phyloP scores from a whole-genome alignment of 2,113 vertebrate species.

The Stictonetta naevosa region DNA sequence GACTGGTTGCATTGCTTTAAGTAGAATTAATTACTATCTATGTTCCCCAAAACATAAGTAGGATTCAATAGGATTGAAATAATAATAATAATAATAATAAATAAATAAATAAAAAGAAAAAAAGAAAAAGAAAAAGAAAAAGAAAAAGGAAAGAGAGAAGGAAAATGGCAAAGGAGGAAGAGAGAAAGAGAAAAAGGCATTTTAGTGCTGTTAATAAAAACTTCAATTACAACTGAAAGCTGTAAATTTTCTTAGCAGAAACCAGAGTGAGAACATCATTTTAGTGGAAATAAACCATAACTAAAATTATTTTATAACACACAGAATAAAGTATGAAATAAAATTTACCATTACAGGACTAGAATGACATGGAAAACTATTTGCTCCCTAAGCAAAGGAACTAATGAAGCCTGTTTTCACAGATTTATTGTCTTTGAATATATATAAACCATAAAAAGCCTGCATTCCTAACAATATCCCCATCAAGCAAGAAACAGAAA shows the following conservation, averaged over 20 bases:
- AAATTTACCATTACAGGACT: not conserved
- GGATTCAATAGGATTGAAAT: not conserved
- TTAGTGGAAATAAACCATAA: not conserved
- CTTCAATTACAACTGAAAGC: not conserved
- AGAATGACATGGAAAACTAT: not conserved
- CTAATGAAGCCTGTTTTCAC: not conserved
- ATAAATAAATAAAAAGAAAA: too few species aligned
- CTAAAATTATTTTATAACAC: not conserved
- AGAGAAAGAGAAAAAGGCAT: not conserved
- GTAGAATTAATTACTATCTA: constrained; percentile 14
- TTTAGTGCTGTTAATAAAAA: not conserved
- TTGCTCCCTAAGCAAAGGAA: not conserved
- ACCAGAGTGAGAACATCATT: not conserved
- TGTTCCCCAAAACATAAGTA: not conserved
- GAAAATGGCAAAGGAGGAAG: too few species aligned
- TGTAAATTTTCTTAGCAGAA: not conserved
- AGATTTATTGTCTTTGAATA: not conserved
- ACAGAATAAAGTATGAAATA: not conserved
- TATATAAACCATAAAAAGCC: not conserved
- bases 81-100: too few species aligned
- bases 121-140: not conserved
- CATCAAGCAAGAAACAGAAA: not conserved
- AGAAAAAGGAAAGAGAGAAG: not conserved
- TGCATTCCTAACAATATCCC: not conserved
- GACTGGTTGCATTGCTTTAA: constrained; percentile 14